phyloP scores from a whole-genome alignment of 2,113 vertebrate genomes.

The Ictalurus punctatus region DNA sequence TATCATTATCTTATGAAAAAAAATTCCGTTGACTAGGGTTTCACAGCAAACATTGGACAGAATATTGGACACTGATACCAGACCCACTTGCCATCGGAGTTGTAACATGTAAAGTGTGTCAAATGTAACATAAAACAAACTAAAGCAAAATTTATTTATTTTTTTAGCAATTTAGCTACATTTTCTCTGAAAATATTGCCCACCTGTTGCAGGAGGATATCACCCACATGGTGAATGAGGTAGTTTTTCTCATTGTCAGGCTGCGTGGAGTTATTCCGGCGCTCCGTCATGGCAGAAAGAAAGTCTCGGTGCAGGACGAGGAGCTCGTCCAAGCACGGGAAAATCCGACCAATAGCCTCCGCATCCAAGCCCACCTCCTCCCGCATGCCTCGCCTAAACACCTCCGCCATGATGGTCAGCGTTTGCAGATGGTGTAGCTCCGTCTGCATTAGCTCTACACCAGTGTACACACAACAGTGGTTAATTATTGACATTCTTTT shows the following conservation, averaged over 20 bases:
- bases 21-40: not conserved
- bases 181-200: not conserved
- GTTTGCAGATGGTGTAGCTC: slow-evolving; percentile 95
- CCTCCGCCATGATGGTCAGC: slow-evolving; percentile 90
- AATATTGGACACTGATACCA: not conserved
- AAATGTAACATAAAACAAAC: not conserved
- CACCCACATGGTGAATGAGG: slow-evolving; percentile 85
- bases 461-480: not conserved
- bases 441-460: slow-evolving; percentile 93
- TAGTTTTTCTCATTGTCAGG: slow-evolving; percentile 81
- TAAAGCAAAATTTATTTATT: not conserved
- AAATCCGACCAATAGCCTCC: slow-evolving; percentile 84
- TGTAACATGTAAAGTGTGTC: not conserved
- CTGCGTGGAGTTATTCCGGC: slow-evolving; percentile 76
- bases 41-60: not conserved
- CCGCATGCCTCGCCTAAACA: slow-evolving; percentile 91
- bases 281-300: slow-evolving; percentile 83
- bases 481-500: not conserved
- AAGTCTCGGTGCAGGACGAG: slow-evolving; percentile 84
- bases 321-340: slow-evolving; percentile 91
- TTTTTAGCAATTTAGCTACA: not conserved
- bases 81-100: not conserved
- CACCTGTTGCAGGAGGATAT: slow-evolving; percentile 92
- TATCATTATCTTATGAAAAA: not conserved
- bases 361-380: slow-evolving; percentile 89